phyloP scores from a whole-genome alignment of 2,888 invertebrate species.

The Halictus quadricinctus region DNA sequence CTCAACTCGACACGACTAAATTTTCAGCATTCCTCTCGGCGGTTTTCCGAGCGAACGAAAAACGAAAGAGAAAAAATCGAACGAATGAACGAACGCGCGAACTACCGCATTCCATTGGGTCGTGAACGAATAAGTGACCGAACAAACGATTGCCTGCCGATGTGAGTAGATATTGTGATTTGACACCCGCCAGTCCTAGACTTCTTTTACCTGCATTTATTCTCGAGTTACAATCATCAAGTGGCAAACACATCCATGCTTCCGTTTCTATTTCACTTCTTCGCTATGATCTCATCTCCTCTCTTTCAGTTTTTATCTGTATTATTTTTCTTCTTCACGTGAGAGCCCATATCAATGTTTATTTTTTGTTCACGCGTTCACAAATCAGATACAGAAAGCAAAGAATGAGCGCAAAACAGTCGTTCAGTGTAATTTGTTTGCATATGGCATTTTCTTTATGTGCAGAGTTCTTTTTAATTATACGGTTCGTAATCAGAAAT shows the following conservation, averaged over 20 bases:
- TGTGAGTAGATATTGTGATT: slow-evolving; percentile 48
- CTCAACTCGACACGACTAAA: slow-evolving; percentile 24
- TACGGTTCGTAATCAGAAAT: neutral
- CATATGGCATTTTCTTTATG: slow-evolving; percentile 30
- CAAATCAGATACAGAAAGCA: slow-evolving; percentile 35
- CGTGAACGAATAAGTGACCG: slow-evolving; percentile 48
- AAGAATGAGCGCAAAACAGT: slow-evolving; percentile 18
- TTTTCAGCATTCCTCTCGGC: slow-evolving; percentile 9
- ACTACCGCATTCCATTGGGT: slow-evolving; percentile 55
- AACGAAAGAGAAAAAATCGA: slow-evolving; percentile 27
- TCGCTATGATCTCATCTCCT: neutral
- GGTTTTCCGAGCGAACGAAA: slow-evolving; percentile 32
- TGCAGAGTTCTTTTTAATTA: neutral
- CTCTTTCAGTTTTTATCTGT: slow-evolving; percentile 13
- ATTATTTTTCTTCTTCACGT: slow-evolving; percentile 18
- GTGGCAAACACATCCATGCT: slow-evolving; percentile 2
- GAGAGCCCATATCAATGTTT: slow-evolving; percentile 16
- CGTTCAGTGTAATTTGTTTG: slow-evolving; percentile 23
- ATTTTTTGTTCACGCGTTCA: slow-evolving; percentile 15
- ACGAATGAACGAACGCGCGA: slow-evolving; percentile 50
- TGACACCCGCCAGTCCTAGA: slow-evolving; percentile 37
- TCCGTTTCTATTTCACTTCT: slow-evolving; percentile 26
- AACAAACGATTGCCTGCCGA: slow-evolving; percentile 36
- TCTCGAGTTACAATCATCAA: slow-evolving; percentile 21
- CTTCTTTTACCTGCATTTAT: slow-evolving; percentile 39